phyloP scores from a whole-genome alignment of 2,113 vertebrate genomes.

The Bubo bubo region DNA sequence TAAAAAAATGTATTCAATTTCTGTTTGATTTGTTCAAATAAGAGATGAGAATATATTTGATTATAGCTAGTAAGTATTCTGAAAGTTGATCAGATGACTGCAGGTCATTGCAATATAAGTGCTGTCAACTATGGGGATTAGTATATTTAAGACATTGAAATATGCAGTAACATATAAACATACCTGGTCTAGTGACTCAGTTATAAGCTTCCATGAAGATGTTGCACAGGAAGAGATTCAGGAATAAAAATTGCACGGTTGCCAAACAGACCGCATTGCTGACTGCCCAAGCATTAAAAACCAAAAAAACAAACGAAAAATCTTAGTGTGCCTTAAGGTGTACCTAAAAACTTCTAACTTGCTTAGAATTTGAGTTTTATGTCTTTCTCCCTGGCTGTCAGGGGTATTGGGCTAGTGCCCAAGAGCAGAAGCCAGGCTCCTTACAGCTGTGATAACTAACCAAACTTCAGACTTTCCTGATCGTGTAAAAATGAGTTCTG shows the following conservation, averaged over 20 bases:
- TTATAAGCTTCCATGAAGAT: background rate
- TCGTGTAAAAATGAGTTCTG: background rate
- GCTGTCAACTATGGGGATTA: constrained; percentile 71
- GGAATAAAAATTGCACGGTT: background rate
- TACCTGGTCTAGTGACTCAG: constrained; percentile 46
- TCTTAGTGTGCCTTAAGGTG: background rate
- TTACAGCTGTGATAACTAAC: rapidly evolving
- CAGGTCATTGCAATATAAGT: constrained; percentile 72
- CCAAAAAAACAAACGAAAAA: background rate
- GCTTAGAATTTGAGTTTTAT: background rate
- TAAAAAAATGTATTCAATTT: constrained; percentile 84
- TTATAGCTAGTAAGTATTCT: constrained; percentile 77
- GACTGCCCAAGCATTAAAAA: background rate
- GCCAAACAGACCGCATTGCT: background rate
- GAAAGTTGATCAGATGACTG: constrained; percentile 79
- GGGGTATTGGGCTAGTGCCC: too few relatives aligned
- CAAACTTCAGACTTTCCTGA: background rate
- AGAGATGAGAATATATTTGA: constrained; percentile 82
- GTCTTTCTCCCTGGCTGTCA: rapidly evolving
- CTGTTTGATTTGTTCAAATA: constrained; percentile 82
- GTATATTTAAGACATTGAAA: constrained; percentile 41
- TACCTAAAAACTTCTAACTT: background rate
- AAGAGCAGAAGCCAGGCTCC: background rate
- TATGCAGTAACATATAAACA: constrained; percentile 22
- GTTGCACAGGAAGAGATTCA: background rate